Evolutionary conservation across 2,113 vertebrate genomes (phyloP), one percentile per base, ranked within the genome.

Genomic region (Choloepus hoffmanni): DNA sequence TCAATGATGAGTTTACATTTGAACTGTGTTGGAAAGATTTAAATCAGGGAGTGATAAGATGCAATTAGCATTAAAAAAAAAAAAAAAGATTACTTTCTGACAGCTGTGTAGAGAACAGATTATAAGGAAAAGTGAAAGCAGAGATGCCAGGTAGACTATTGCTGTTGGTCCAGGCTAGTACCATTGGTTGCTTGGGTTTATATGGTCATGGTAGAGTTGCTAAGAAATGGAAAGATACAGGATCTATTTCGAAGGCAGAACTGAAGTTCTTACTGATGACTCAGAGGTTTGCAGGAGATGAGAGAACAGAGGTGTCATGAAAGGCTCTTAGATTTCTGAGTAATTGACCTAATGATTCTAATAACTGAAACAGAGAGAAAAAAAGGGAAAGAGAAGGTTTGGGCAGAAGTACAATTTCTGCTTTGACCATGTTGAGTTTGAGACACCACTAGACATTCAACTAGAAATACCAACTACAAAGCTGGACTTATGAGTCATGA

Each of bases 381-480:
- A 40, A 40, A 5, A 50, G 4, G 2, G 15, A 83, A 43, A 40
- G 84, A 89, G 28, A 36, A 79, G 53, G 26, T n/a, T 53, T 28
- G 0, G 21, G 6, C 30, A 95, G 30, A 70, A 89, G 50, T 53
- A 68, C 50, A 21, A 93, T 81, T 96, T 82, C 74, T 86, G 1
- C 48, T 81, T 26, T 70, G 77, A 58, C 65, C 3, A 21, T 92
- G 23, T 62, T 73, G 30, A 89, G 3, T 86, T 70, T 79, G 23
- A 83, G 45, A 89, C 86, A 33, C 18, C 85, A 70, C 65, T 50
- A 79, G 55, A 28, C 33, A 63, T 78, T 96, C 67, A 94, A 45
- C 26, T 76, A 81, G 55, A 90, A 88, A 95, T 53, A 82, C 68
- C 43, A 62, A 14, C 40, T 82, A 78, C 62, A 63, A 19, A 95